Percentiles rank a stretch among this genome's conserved stretches.
Conservation (phyloP, 2,113 vertebrate genomes). For the Chunga burmeisteri region DNA sequence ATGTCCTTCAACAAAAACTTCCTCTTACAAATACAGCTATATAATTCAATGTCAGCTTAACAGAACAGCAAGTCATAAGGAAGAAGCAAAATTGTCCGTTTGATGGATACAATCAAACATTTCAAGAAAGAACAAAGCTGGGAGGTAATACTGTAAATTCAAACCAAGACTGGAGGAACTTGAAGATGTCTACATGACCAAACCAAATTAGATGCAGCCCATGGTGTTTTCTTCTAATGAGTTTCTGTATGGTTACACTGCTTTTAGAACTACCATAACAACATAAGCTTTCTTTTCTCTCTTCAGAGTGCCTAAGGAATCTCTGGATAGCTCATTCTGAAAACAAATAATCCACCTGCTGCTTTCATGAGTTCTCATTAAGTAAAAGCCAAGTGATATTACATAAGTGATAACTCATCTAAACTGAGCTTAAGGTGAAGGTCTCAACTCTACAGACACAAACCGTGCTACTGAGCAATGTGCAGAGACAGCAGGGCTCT, state of each 20-base stretch:
- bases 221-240: background rate
- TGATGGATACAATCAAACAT: background rate
- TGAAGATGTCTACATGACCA: background rate
- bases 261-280: background rate
- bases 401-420: background rate
- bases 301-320: background rate
- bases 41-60: background rate
- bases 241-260: background rate
- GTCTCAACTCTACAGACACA: background rate
- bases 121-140: background rate
- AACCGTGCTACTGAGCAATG: background rate
- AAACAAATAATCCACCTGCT: background rate
- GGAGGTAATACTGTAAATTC: background rate
- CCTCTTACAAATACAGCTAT: background rate
- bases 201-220: background rate
- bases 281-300: background rate
- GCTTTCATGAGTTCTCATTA: background rate
- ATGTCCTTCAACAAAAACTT: background rate
- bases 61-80: background rate
- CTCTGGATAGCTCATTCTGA: background rate
- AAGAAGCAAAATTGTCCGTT: background rate
- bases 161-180: background rate
- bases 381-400: background rate
- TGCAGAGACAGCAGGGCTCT: background rate
- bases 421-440: background rate